Evolutionary conservation across 2,888 invertebrate genomes (phyloP).

Genomic region (Hydraecia micacea): DNA sequence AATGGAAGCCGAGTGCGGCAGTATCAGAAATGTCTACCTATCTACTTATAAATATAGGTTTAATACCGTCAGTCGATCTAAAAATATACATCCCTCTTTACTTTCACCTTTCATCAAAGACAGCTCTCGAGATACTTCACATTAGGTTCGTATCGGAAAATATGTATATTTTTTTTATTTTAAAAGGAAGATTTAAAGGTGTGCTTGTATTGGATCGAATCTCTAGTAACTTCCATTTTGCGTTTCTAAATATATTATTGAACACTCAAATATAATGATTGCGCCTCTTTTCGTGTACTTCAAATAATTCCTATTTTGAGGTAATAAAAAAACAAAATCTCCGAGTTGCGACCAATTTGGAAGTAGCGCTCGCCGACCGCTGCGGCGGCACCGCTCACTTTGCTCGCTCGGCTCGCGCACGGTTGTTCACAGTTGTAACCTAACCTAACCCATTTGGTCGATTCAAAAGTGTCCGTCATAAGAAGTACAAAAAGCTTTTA

Average conservation of each 20-base stretch:
- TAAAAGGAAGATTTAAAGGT: neutral
- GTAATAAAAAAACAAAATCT: neutral
- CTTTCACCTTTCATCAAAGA: slow-evolving; percentile 24
- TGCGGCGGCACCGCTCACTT: neutral
- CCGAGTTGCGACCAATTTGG: neutral
- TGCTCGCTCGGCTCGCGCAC: neutral
- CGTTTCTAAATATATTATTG: neutral
- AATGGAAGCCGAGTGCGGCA: slow-evolving; percentile 1
- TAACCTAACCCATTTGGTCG: neutral
- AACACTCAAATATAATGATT: neutral
- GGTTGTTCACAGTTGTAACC: neutral
- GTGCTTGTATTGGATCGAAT: neutral
- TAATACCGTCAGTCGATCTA: slow-evolving; percentile 38
- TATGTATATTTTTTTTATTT: slow-evolving; percentile 20
- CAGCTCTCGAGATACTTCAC: slow-evolving; percentile 20
- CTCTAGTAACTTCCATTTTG: neutral
- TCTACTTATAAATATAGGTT: slow-evolving; percentile 23
- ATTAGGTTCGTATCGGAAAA: slow-evolving; percentile 12
- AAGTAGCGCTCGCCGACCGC: neutral
- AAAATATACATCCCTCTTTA: slow-evolving; percentile 44
- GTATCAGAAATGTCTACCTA: neutral
- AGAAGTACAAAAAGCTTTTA: neutral
- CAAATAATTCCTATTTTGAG: neutral
- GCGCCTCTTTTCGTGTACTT: neutral
- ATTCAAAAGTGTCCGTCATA: neutral